Evolutionary conservation across 2,888 invertebrate genomes (phyloP).

Genomic region (Ashinkailepas kermadecensis): DNA sequence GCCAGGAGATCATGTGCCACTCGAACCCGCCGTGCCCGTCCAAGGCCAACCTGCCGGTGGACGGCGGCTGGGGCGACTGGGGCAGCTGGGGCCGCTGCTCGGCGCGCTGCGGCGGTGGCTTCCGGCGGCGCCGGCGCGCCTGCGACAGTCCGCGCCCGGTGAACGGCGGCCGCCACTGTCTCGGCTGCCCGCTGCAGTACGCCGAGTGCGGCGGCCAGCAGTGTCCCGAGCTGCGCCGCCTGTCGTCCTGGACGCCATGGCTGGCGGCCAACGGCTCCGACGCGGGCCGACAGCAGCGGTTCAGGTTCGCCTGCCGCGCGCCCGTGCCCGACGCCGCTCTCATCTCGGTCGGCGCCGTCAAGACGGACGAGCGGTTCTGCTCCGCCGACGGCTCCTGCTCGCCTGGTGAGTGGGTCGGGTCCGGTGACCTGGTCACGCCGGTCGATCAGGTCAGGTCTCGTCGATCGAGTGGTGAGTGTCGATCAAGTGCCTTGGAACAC

Average conservation of each 20-base stretch:
- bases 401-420: not conserved
- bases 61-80: conserved; percentile 65
- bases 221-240: conserved; percentile 62
- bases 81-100: conserved; percentile 72
- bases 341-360: conserved; percentile 59
- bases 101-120: conserved; percentile 60
- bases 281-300: conserved; percentile 54
- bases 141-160: conserved; percentile 64
- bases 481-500: too few relatives aligned
- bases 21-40: conserved; percentile 38
- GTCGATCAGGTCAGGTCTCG: too few relatives aligned
- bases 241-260: conserved; percentile 73
- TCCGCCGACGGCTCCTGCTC: conserved; percentile 37
- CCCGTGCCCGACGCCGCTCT: conserved; percentile 54
- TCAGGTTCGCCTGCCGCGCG: conserved; percentile 68
- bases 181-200: conserved; percentile 63
- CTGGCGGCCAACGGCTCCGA: conserved; percentile 42
- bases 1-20: conserved; percentile 68
- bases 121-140: conserved; percentile 63
- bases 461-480: too few relatives aligned
- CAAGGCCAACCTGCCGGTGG: conserved; percentile 52
- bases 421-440: too few relatives aligned
- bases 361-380: conserved; percentile 73
- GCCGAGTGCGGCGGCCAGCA: conserved; percentile 64
- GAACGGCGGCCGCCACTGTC: conserved; percentile 63